A percentile compares a stretch with the other conserved stretches of the same genome.
phyloP scores from a whole-genome alignment of 2,888 invertebrate species.

The Monoplex corrugatus region DNA sequence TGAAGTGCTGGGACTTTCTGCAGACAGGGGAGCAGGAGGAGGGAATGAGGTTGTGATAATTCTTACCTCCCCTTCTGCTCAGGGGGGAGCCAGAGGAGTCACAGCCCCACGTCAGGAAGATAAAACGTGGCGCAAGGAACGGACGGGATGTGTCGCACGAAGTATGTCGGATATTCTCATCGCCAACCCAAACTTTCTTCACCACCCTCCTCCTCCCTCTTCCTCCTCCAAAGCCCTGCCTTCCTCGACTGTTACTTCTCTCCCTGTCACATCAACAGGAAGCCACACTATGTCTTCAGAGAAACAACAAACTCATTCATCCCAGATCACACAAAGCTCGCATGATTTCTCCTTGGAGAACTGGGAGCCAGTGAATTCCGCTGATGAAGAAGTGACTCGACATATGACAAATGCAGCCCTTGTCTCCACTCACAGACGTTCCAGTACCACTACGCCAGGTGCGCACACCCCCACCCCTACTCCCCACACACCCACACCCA shows the following conservation, averaged over 20 bases:
- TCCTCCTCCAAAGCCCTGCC: slow-evolving; percentile 16
- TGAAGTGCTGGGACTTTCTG: slow-evolving; percentile 60
- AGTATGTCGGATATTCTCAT: slow-evolving; percentile 49
- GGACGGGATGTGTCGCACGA: neutral
- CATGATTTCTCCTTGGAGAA: neutral
- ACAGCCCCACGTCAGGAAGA: neutral
- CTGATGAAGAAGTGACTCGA: slow-evolving; percentile 45
- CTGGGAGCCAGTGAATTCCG: neutral
- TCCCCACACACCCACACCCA: neutral
- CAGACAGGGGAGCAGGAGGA: neutral
- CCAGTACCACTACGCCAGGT: neutral
- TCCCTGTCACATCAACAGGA: neutral
- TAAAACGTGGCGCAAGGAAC: neutral
- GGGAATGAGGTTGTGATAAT: slow-evolving; percentile 44
- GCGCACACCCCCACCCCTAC: neutral
- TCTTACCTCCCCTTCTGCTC: slow-evolving; percentile 37
- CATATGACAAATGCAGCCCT: slow-evolving; percentile 33
- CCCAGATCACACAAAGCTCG: too few relatives aligned
- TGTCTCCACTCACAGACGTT: neutral
- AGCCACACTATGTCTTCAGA: too few relatives aligned
- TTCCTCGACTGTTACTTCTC: neutral
- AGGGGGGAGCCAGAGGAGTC: neutral
- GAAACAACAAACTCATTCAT: too few relatives aligned
- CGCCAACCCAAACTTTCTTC: slow-evolving; percentile 46
- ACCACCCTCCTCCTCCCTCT: neutral